Evolutionary conservation across 2,888 invertebrate species (phyloP), one percentile per base, ranked within the genome.

Genomic region (Drosophila subsilvestris): DNA sequence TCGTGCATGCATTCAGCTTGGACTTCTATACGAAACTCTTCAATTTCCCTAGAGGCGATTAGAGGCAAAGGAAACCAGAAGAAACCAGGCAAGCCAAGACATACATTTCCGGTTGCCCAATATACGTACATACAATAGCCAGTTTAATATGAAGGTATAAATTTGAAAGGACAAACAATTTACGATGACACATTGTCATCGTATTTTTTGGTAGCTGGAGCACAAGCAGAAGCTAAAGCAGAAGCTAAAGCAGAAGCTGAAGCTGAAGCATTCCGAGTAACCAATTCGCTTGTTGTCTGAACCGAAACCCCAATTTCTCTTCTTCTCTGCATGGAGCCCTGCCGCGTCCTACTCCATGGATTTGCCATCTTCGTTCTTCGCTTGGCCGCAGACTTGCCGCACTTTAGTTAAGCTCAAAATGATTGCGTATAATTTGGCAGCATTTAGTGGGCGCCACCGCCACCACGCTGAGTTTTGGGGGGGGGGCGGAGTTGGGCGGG

Each of bases 71-170:
- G 14, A 6, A 37, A 2, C 37, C 27, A 9, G 27, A 27, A 27
- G 2, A 1, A n/a, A n/a, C 7, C 37, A 9, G 25, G 18, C 2
- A 42, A n/a, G 14, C 25, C 25, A 25, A 25, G n/a, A 22, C 32
- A 27, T 20, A 32, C 32, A 47, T 43, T 48, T 20, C 20, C 10
- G 20, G 10, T 59, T 54, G 50, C 25, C 43, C 63, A 49, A 74
- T 45, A 55, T 56, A 5, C 32, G 37, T n/a, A 67, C 20, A 3
- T 3, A 20, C 45, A 55, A 60, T 56, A 50, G 48, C 51, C 66
- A 48, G 70, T 74, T 75, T 85, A 85, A 88, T 85, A 85, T 80
- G 78, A 80, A 82, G 88, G 86, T 86, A 89, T 90, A 89, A 87
- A 90, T 90, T 87, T 81, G 57, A 49, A 57, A 53, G 47, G 58